Base-by-base conservation (phyloP, 35 echinoderm and acorn worm species). In the Ophioderma brevispina region DNA sequence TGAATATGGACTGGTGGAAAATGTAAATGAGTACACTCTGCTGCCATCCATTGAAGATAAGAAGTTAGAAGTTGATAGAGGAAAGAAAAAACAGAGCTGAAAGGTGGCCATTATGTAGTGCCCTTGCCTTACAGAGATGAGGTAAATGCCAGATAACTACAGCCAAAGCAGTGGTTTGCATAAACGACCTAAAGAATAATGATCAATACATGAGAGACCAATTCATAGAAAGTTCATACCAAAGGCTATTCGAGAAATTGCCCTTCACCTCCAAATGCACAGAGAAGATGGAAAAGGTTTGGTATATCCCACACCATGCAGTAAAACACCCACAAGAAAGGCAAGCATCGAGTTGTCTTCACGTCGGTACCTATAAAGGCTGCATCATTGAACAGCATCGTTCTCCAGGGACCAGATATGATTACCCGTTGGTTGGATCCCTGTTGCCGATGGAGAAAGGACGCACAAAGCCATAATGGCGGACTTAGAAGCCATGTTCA, bases 161-260 rank as follows among this genome's bases (percentile, higher is more conserved):
- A 84, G 36, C 0, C 84, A 80, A 41, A 77, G 19, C 18, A 35
- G 17, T 1, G 1, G 55, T 18, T 64, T 63, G 17, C 55, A 84
- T 14, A 80, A 38, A 38, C 56, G 37, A 46, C 63, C n/a, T 81
- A 13, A 19, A 28, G 32, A 56, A 63, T 37, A 81, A 87, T 40
- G 30, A 79, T 34, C 31, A 55, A 15, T 87, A 23, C n/a, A 30
- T 70, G 21, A 63, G 78, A 92, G 70, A 80, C 81, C 31, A 25
- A 25, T 91, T 85, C 49, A 79, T 85, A 64, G 35, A 40, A 91
- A 70, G 14, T 38, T 84, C 4, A 80, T 84, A 55, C 41, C 32
- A 92, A 92, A 75, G 90, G 78, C 6, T 92, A 92, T 81, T 76
- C 6, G 90, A 87, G n/a, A 0, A 75, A 31, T 32, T 92, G n/a